Evolutionary conservation across 2,888 invertebrate species (phyloP), one percentile per base, ranked within the genome.

Genomic region (Bembecia ichneumoniformis): DNA sequence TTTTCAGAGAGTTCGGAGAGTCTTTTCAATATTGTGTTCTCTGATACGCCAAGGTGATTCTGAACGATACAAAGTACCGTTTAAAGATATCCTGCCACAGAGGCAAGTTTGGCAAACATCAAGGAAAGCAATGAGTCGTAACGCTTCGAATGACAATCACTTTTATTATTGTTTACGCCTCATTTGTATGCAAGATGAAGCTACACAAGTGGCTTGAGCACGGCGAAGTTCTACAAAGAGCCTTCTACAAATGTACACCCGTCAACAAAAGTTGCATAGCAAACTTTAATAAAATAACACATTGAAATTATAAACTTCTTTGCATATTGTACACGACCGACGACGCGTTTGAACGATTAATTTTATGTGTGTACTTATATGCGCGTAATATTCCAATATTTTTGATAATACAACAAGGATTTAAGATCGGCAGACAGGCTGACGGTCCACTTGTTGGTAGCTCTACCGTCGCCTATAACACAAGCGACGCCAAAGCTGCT

Each of bases 171-270:
- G 74, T 73, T 63, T 62, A 58, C 55, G 43, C 50, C 55, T 65
- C 59, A 75, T 77, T 75, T 60, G 74, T 74, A 77, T 77, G 73
- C 77, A 63, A 62, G 61, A 54, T 51, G 56, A 49, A 59, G 53
- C 60, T 45, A 52, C 51, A 51, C 60, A 63, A 62, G 59, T 63
- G 59, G 56, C 59, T 59, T 55, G 48, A 47, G 47, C 50, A 17
- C 13, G 13, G 17, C 43, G 17, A 44, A 44, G 44, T 44, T 44
- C 17, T 44, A 40, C 40, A 40, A 40, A n/a, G 14, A 28, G 28
- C 28, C 28, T 9, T 28, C 28, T 28, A 40, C 40, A 13, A 14
- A 16, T 44, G 11, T 15, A 44, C 17, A 44, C 15, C 13, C 13
- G 11, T 44, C 44, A 44, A 44, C 44, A 11, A 17, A 16, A 40